Evolutionary conservation across 2,113 vertebrate genomes (phyloP).

Genomic region (Ceratotherium simum): DNA sequence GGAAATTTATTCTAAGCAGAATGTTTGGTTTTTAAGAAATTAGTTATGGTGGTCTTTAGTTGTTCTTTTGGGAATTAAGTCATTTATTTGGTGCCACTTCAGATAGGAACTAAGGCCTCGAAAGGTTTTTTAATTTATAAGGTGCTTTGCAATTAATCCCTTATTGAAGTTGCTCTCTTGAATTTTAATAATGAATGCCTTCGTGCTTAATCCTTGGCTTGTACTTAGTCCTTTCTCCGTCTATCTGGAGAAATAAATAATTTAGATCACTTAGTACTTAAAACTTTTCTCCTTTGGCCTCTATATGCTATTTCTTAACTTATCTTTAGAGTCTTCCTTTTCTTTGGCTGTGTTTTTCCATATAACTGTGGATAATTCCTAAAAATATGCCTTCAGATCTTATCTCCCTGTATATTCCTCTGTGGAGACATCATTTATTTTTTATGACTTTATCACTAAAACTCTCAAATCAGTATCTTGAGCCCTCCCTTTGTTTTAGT

Average conservation of each 20-base stretch:
- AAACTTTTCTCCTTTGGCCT: not conserved
- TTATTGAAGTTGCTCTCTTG: conserved; percentile 11
- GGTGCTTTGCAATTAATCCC: not conserved
- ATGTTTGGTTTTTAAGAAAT: not conserved
- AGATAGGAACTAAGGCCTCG: not conserved
- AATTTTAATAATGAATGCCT: conserved; percentile 35
- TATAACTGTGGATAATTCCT: conserved; percentile 12
- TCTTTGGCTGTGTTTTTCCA: not conserved
- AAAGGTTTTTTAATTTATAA: not conserved
- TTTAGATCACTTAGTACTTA: conserved; percentile 19
- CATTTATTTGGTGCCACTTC: not conserved
- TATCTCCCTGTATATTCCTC: not conserved
- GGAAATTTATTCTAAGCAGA: not conserved
- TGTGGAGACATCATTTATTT: not conserved
- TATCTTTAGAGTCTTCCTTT: not conserved
- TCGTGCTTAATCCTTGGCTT: not conserved
- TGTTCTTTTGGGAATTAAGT: not conserved
- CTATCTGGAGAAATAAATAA: not conserved
- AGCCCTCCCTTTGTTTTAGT: not conserved
- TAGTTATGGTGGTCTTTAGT: not conserved
- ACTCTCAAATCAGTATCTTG: not conserved
- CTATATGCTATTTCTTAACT: not conserved
- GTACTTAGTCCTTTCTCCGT: not conserved
- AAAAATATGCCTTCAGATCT: not conserved
- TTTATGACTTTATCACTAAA: not conserved